Evolutionary conservation across 53 echinoderm and acorn worm genomes (phyloP), one percentile per base, ranked within the genome.

Genomic region (Luidia sarsii): DNA sequence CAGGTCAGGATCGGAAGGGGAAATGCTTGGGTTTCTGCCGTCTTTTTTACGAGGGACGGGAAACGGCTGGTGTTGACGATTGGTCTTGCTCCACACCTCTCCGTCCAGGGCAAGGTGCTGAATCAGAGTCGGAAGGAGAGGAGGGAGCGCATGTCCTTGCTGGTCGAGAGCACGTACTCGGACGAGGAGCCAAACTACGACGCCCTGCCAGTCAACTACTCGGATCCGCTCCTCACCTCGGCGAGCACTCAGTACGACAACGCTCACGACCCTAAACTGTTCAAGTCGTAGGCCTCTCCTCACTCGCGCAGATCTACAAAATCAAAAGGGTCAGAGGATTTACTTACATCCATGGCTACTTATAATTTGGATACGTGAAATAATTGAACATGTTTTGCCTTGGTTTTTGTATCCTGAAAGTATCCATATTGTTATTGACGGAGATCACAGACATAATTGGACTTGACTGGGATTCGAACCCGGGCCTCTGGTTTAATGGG

Each of bases 121-220:
- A 90, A 90, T 56, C 87, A 90, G 30, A 90, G 87, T 39, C 67
- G 87, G 9, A 75, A 39, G 9, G 59, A 83, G 55, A 81, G 83
- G 7, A 57, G 34, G 32, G 48, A 60, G 24, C 70, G 36, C 48
- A n/a, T 70, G 70, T 54, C 56, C 0, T 14, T 55, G 23, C 23
- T 72, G 35, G 32, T 32, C 0, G 72, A 72, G 54, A 72, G 55
- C 37, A 22, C 50, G 1, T 27, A 32, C 3, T 25, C 72, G 9
- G 72, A 72, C 16, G 72, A 72, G 4, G 72, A 72, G 13, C 56
- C 72, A 4, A 1, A 37, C 0, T 18, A 35, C 24, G 56, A 33
- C 18, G 55, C 57, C 10, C 7, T 34, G 34, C 1, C 63, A 30
- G 19, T 36, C 63, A 63, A 35, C 2, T 33, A 63, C 19, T 15